Evolutionary conservation across 1,140 invertebrate genomes (phyloP), one percentile per base, ranked within the genome.

Genomic region (Ceratosolen fusciceps): DNA sequence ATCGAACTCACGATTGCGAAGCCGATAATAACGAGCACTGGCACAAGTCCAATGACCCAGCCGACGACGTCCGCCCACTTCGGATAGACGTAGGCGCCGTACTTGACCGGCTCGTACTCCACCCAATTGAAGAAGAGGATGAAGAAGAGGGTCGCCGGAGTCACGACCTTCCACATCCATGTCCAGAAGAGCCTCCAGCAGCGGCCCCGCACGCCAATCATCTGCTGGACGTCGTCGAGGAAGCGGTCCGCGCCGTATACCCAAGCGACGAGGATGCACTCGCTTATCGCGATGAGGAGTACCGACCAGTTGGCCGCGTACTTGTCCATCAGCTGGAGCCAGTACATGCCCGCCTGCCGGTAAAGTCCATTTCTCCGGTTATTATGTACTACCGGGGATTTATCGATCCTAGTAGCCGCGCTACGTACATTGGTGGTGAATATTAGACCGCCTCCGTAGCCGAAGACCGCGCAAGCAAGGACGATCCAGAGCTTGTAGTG

Each of bases 221-320:
- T 96, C 70, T 92, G 90, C 84, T 95, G 93, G 16, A 96, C 94
- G 82, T 96, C 95, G 47, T 94, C 92, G 56, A 95, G 91, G 85
- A 96, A 96, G 54, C 95, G 92, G 85, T 96, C 93, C 0, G 95
- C 93, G 0, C 96, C 96, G 86, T 96, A 96, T 3, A 96, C 92
- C 95, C 95, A 96, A 14, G 93, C 93, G 43, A 97, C 93, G 0
- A 95, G 91, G 62, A 96, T 92, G 74, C 95, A 94, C 88, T 97
- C 95, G 43, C 92, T 91, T 62, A 96, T 95, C 12, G 95, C 96
- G 81, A 96, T 96, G 16, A 96, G 90, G 58, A 96, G 89, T 1
- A 96, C 96, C 24, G 95, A 96, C 93, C 95, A 96, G 85, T 96
- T 96, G 24, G 95, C 96, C 1, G 95, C 95, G 84, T 97, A 96